phyloP scores from a whole-genome alignment of 2,113 vertebrate species.

The Coregonus clupeaformis region DNA sequence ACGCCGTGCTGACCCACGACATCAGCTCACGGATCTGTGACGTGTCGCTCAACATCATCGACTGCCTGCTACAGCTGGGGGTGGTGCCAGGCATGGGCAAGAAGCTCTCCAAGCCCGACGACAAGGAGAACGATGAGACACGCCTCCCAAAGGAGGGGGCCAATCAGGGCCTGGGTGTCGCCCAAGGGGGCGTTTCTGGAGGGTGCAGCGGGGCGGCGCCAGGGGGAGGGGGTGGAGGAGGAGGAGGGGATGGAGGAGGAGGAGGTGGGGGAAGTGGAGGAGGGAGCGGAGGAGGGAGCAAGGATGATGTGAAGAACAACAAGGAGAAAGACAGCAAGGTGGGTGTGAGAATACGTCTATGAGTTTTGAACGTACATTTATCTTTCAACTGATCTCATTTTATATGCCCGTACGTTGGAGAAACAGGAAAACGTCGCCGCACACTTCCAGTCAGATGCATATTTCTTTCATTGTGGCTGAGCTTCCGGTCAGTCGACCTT shows the following conservation, averaged over 20 bases:
- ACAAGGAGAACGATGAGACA: constrained; percentile 91
- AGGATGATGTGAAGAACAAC: constrained; percentile 87
- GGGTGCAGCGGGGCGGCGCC: constrained; percentile 66
- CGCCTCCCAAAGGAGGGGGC: constrained; percentile 78
- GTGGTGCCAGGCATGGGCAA: constrained; percentile 90
- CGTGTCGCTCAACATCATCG: constrained; percentile 93
- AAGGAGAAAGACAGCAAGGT: constrained; percentile 84
- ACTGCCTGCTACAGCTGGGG: constrained; percentile 92
- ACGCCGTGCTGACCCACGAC: constrained; percentile 93
- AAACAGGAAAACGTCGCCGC: neutral
- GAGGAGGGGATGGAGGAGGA: constrained; percentile 64
- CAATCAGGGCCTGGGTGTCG: constrained; percentile 68
- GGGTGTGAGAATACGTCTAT: neutral
- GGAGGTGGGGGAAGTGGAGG: constrained; percentile 73
- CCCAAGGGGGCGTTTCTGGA: constrained; percentile 71
- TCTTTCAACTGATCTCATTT: no score
- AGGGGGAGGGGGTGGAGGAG: constrained; percentile 72
- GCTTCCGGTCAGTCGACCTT: no score
- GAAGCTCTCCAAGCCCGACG: constrained; percentile 83
- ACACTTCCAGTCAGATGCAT: neutral
- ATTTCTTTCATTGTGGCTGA: neutral
- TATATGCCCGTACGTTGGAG: neutral
- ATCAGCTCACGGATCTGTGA: constrained; percentile 97
- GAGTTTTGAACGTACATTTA: neutral
- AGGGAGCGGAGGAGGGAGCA: constrained; percentile 70